Conservation (phyloP, 2,888 invertebrate species). For the Artemia sp. region DNA sequence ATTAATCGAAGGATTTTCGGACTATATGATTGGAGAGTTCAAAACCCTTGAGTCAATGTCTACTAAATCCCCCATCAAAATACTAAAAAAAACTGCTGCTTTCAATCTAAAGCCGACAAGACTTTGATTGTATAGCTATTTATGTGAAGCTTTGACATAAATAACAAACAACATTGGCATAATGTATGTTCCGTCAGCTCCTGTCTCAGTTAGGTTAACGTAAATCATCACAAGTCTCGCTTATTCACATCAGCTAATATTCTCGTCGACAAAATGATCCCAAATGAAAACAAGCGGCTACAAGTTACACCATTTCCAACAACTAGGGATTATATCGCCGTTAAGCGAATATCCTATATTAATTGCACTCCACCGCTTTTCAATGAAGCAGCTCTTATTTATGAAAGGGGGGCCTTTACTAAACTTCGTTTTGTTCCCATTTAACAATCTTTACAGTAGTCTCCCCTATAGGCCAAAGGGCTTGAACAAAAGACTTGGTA, state of each 20-base stretch:
- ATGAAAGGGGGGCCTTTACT: neutral
- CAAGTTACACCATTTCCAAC: constrained; percentile 9
- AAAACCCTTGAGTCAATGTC: too few species aligned
- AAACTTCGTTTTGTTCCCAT: neutral
- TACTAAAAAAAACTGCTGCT: too few species aligned
- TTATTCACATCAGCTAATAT: neutral
- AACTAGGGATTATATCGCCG: neutral
- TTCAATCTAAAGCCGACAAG: too few species aligned
- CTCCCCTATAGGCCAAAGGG: neutral
- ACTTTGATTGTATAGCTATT: too few species aligned
- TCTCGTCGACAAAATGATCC: constrained; percentile 5
- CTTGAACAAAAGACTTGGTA: neutral
- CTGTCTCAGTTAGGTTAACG: too few species aligned
- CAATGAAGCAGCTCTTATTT: neutral
- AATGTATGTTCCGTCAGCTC: too few species aligned
- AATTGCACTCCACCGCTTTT: constrained; percentile 3
- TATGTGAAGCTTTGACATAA: too few species aligned
- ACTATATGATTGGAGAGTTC: too few species aligned
- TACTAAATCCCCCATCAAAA: too few species aligned
- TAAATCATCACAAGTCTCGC: too few species aligned
- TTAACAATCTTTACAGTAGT: neutral
- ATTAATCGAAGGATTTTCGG: too few species aligned
- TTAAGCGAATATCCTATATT: constrained; percentile 13
- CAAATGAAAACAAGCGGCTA: neutral
- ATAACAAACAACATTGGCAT: too few species aligned